Evolutionary conservation across 2,113 vertebrate species (phyloP), one percentile per base, ranked within the genome.

Genomic region (Ginglymostoma cirratum): DNA sequence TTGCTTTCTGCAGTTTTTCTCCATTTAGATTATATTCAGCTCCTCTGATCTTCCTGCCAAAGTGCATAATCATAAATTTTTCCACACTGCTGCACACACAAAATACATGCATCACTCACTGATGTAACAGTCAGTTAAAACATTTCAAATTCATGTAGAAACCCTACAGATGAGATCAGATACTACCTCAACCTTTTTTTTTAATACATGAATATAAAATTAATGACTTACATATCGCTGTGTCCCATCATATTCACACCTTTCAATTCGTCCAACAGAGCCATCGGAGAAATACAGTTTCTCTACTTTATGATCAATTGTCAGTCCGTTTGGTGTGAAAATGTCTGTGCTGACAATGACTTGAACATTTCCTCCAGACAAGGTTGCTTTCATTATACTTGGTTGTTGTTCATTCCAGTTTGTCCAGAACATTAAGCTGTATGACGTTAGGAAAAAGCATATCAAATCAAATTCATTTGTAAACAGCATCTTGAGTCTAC

Each of bases 401-500:
- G 99, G 99, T n/a, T 98, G 98, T 95, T 99, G 99, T 96, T 99
- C 99, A 80, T 99, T 99, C 99, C 99, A 99, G 97, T 99, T 99
- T 96, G 99, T 99, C 99, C 99, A 99, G 97, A 99, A 99, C 99
- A 99, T 99, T 97, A 99, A 97, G 97, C 99, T 99, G 97, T 23
- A 97, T 96, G 96, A 96, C 97, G 21, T 61, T 85, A 14, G 70
- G 38, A 45, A 94, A 70, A 8, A 95, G 12, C 69, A 95, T 45
- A 42, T 95, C 94, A 76, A 72, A 76, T 52, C 67, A 12, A 15
- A 48, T 48, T 48, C 45, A 2, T 45, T 45, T 30, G 38, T 69
- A 70, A 69, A 69, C 38, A 24, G 27, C 15, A 90, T 4, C 89
- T 92, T 61, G 17, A 94, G 2, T 94, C 61, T 42, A 30, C 0